These are phyloP conservation scores for Tursiops truncatus DNA, from an alignment of 2,113 vertebrate species.

Conservation along the genomic window DNA sequence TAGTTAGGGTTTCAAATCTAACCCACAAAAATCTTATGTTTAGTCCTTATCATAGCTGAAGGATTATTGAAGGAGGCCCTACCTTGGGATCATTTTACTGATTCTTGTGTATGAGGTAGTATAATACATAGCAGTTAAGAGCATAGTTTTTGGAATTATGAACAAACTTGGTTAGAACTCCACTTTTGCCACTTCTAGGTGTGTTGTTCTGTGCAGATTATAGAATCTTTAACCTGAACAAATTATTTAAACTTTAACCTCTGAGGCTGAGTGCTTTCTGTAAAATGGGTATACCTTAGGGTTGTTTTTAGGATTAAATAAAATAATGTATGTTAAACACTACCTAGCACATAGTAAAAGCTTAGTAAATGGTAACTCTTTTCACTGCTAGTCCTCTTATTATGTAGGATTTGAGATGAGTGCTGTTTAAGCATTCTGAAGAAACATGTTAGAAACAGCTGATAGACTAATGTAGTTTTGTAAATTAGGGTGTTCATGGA, in stretches of 20 bases:
- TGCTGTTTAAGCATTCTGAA: not conserved
- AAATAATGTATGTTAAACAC: not conserved
- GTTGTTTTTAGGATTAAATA: slow-evolving; percentile 46
- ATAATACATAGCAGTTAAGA: not conserved
- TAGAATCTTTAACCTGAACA: slow-evolving; percentile 18
- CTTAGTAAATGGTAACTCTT: not conserved
- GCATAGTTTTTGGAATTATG: not conserved
- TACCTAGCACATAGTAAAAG: not conserved
- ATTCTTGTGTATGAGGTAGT: not conserved
- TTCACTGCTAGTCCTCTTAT: not conserved
- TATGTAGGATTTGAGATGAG: slow-evolving; percentile 15
- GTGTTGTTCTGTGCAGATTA: not conserved
- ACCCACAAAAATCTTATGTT: not conserved
- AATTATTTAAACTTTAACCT: not conserved
- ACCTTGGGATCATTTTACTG: not conserved
- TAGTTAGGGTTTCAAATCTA: slow-evolving; percentile 30
- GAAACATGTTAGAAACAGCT: slow-evolving; percentile 19
- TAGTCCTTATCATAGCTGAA: not conserved
- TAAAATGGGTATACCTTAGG: not conserved
- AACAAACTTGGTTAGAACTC: not conserved
- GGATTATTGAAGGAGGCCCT: not conserved
- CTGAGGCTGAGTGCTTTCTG: not conserved
- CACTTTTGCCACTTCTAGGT: not conserved
- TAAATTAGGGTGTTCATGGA: not conserved
- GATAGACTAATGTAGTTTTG: not conserved